These are phyloP conservation scores for Pseudochromis fuscus DNA, from an alignment of 2,797 vertebrate species.

Conservation along the genomic window DNA sequence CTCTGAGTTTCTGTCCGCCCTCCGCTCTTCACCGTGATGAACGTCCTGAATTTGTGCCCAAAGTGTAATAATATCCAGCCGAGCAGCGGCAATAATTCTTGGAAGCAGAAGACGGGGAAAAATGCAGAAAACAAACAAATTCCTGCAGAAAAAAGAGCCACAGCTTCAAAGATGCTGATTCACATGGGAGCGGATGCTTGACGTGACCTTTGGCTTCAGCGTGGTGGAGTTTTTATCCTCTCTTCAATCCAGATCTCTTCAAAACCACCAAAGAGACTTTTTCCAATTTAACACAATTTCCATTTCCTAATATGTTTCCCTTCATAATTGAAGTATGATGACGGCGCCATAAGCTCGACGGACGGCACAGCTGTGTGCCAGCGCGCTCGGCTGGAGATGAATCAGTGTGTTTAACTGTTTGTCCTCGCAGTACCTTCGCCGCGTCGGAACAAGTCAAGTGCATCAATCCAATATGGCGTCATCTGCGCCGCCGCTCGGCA, in stretches of 20 bases:
- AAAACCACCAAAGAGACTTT: too few relatives aligned
- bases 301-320: slow-evolving; percentile 70
- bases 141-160: neutral
- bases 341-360: slow-evolving; percentile 75
- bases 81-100: slow-evolving; percentile 23
- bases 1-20: neutral
- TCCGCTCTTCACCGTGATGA: neutral
- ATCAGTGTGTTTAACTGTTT: slow-evolving; percentile 83
- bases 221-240: too few relatives aligned
- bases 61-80: slow-evolving; percentile 24
- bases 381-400: slow-evolving; percentile 79
- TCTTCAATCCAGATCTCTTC: too few relatives aligned
- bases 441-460: slow-evolving; percentile 89
- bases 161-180: slow-evolving; percentile 9
- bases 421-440: slow-evolving; percentile 86
- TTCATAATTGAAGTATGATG: slow-evolving; percentile 84
- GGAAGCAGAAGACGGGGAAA: slow-evolving; percentile 10
- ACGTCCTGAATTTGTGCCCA: slow-evolving; percentile 20
- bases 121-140: slow-evolving; percentile 40
- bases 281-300: slow-evolving; percentile 72
- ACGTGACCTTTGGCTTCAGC: too few relatives aligned
- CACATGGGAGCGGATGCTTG: slow-evolving; percentile 2
- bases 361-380: slow-evolving; percentile 75
- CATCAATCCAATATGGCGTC: slow-evolving; percentile 93
- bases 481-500: slow-evolving; percentile 85